Base-by-base conservation (phyloP, 2,113 vertebrate genomes). In the Xyrauchen texanus region DNA sequence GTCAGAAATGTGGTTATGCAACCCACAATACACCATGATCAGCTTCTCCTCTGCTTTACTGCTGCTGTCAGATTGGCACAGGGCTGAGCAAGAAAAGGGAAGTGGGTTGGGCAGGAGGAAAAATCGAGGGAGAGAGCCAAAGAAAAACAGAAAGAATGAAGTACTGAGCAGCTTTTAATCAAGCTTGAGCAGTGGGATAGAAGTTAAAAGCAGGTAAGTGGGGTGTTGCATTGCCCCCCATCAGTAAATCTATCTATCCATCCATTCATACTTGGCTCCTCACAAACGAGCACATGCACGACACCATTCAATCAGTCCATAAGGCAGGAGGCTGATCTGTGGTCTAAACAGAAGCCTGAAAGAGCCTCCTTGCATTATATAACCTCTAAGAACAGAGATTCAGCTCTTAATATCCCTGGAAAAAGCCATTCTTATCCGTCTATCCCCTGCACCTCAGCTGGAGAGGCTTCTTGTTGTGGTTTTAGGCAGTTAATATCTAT, bases 121-220 rank as follows among this genome's bases (percentile, higher is more conserved):
- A 57, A n/a, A 64, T 13, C 21, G 21, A 34, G 21, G 21, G 21
- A 34, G 21, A 34, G 21, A 34, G 21, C 21, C 21, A 34, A 34
- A 34, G 21, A 58, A 10, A 82, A 85, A 78, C 21, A 64, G 87
- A 77, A 79, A n/a, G 51, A 68, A 46, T 46, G n/a, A 57, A 65
- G 74, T 72, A 52, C 75, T 72, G 55, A 46, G 80, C 58, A 52
- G 47, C 75, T 80, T 82, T 78, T 67, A 86, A 76, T 80, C 69
- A 72, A 71, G 49, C 15, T 68, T 68, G 46, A 85, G 80, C 82
- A 81, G 74, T 63, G 80, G 82, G 77, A 44, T 61, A 74, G 79
- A 34, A 34, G 21, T 34, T 34, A 34, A 3, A 46, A 46, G 79
- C 76, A 81, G 76, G 76, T 81, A 71, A 81, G 60, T 78, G 80